A percentile compares a stretch with the other conserved stretches of the same genome.
Evolutionary conservation across 2,888 invertebrate species (phyloP).

Genomic region (Hoplodrina blanda): DNA sequence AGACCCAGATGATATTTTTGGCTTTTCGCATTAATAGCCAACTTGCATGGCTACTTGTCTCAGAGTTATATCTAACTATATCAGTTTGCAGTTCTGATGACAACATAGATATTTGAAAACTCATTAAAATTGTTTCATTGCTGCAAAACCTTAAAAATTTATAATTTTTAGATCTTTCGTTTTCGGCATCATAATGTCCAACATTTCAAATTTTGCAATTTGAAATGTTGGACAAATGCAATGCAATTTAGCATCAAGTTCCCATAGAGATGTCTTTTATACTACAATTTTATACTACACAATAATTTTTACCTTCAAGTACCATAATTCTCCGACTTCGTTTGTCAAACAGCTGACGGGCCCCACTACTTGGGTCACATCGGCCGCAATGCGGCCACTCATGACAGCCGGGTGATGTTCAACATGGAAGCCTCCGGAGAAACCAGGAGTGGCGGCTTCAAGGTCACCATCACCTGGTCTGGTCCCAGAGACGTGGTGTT

Average conservation of each 20-base stretch:
- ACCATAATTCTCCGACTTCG: neutral
- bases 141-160: too few relatives aligned
- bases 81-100: too few relatives aligned
- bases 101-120: too few relatives aligned
- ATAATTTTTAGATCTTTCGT: too few relatives aligned
- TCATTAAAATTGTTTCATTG: too few relatives aligned
- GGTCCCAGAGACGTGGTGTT: slow-evolving; percentile 82
- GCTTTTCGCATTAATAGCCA: too few relatives aligned
- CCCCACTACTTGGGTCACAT: slow-evolving; percentile 74
- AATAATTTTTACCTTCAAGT: neutral
- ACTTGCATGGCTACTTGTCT: too few relatives aligned
- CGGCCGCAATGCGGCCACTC: slow-evolving; percentile 73
- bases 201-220: too few relatives aligned
- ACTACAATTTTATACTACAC: neutral
- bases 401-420: slow-evolving; percentile 76
- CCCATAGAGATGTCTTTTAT: neutral
- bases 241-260: neutral
- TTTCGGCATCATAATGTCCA: too few relatives aligned
- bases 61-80: too few relatives aligned
- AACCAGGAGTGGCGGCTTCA: slow-evolving; percentile 74
- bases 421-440: slow-evolving; percentile 69
- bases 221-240: too few relatives aligned
- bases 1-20: too few relatives aligned
- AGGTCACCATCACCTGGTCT: slow-evolving; percentile 79
- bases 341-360: slow-evolving; percentile 61